Evolutionary conservation across 2,797 vertebrate genomes (phyloP).

Genomic region (Eospalax fontanierii): DNA sequence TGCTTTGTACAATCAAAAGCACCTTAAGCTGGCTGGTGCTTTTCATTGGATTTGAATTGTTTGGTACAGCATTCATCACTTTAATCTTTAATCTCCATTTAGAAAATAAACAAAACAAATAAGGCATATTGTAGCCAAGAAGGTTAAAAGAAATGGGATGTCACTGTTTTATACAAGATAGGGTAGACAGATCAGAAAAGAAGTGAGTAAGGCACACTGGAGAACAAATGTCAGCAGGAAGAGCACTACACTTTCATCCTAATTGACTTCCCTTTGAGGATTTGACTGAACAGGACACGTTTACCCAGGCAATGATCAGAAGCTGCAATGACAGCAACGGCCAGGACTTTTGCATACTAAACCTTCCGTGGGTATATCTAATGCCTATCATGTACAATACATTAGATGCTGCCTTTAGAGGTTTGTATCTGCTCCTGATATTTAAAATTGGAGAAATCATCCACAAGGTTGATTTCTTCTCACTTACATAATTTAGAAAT

Average conservation of each 20-base stretch:
- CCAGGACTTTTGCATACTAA: background rate
- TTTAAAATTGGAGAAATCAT: background rate
- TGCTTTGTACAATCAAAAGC: background rate
- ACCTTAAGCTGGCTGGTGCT: background rate
- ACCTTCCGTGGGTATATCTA: background rate
- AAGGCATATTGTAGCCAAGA: background rate
- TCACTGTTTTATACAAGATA: background rate
- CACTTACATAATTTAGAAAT: background rate
- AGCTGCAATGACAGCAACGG: background rate
- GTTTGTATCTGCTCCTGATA: background rate
- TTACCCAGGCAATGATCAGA: background rate
- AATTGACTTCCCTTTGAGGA: background rate
- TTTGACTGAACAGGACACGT: background rate
- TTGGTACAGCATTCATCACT: background rate
- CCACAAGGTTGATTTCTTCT: background rate
- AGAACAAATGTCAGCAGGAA: background rate
- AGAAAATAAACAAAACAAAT: background rate
- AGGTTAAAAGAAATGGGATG: slow-evolving; percentile 1
- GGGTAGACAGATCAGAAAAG: background rate
- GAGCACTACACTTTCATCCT: background rate
- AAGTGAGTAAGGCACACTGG: background rate
- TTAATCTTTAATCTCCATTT: background rate
- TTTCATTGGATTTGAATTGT: background rate
- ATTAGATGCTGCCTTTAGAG: background rate
- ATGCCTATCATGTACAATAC: background rate